A percentile compares a stretch with the other conserved stretches of the same genome.
These are phyloP conservation scores for Galerucella calmariensis DNA, from an alignment of 2,888 invertebrate genomes.

Conservation along the genomic window DNA sequence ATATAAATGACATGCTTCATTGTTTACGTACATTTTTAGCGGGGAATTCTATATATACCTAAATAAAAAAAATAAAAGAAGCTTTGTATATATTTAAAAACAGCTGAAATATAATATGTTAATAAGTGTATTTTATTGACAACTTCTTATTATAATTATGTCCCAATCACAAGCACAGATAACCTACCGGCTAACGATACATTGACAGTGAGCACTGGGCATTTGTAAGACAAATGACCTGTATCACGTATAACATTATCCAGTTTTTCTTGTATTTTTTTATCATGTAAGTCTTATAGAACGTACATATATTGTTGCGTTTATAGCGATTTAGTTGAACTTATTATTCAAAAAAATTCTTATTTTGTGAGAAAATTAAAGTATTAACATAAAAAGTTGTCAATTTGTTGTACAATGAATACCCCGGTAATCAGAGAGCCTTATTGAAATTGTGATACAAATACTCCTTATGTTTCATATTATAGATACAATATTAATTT, in stretches of 20 bases:
- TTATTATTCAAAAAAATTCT: background rate
- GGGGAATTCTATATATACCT: conserved; percentile 16
- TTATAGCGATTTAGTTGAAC: background rate
- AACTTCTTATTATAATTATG: conserved; percentile 14
- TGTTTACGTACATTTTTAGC: conserved; percentile 35
- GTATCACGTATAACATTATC: too few species aligned
- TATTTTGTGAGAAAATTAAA: conserved; percentile 12
- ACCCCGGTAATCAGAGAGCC: conserved; percentile 46
- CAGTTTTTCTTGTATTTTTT: too few species aligned
- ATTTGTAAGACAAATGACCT: too few species aligned
- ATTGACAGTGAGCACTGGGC: too few species aligned
- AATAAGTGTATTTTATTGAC: background rate
- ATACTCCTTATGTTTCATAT: conserved; percentile 40
- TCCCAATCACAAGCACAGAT: too few species aligned
- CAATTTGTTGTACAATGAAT: conserved; percentile 20
- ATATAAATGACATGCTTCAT: conserved; percentile 40
- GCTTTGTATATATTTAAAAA: conserved; percentile 16
- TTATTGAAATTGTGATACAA: conserved; percentile 58
- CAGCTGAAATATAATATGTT: background rate
- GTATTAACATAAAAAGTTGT: conserved; percentile 39
- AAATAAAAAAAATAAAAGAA: background rate
- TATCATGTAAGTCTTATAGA: too few species aligned
- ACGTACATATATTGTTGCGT: too few species aligned
- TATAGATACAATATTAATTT: conserved; percentile 17
- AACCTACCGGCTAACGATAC: too few species aligned